Base-by-base conservation (phyloP, 2,888 invertebrate genomes). In the Lycophotia porphyrea region DNA sequence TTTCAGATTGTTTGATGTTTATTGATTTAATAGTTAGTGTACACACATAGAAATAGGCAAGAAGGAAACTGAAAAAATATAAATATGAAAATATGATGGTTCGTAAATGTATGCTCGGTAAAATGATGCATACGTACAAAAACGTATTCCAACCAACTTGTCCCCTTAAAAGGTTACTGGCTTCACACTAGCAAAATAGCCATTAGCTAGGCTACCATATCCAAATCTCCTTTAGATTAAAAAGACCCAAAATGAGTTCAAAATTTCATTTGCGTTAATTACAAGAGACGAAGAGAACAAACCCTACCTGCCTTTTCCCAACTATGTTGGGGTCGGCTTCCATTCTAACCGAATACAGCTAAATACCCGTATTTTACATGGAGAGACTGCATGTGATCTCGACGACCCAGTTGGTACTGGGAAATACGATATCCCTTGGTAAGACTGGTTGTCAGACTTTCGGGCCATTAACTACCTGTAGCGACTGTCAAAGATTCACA, bases 21-120 rank as follows among this genome's bases (percentile, higher is more conserved):
- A 36, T 74, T 31, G 39, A 61, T 60, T 60, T 39, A 8, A 39
- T n/a, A 39, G 36, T n/a, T 63, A 63, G 39, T 63, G 61, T 63
- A 63, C n/a, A 36, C 61, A 61, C 60, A 36, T 39, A 39, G 7
- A 39, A n/a, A 39, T 15, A 63, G 39, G 15, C 15, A n/a, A 24
- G 36, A n/a, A 15, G 3, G 15, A 15, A 15, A n/a, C 0, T n/a
- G 39, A 24, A 63, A 36, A 63, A 31, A 58, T 31, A 58, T 58
- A 58, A 3, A 4, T 31, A 4, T 58, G 1, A 9, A 58, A 21
- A 58, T 18, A 58, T 55, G n/a, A n/a, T n/a, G 52, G 52, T n/a
- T 52, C 15, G 13, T 44, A 44, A 34, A 49, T 49, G 5, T 47
- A 21, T 52, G 49, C 49, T 52, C 1, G 21, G 31, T 31, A 27